A percentile compares a stretch with the other conserved stretches of the same genome.
These are phyloP conservation scores for Scomber scombrus DNA, from an alignment of 2,113 vertebrate genomes.

Conservation along the genomic window DNA sequence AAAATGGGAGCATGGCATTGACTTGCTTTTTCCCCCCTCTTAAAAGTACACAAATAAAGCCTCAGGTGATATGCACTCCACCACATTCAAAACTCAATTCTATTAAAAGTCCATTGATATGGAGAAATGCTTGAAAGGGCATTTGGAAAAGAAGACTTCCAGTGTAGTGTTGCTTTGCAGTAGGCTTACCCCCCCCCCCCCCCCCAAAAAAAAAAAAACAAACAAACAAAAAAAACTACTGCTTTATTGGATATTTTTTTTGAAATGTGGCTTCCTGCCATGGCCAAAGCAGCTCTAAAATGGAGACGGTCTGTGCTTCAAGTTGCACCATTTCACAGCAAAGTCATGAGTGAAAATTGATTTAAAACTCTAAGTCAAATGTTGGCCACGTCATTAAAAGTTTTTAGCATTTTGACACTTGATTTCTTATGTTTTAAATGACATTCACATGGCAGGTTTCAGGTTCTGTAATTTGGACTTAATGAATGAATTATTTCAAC, in stretches of 20 bases:
- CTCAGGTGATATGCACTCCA: constrained; percentile 53
- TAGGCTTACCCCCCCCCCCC: too few relatives aligned
- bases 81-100: constrained; percentile 29
- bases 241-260: background rate
- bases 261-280: background rate
- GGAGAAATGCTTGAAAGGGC: constrained; percentile 50
- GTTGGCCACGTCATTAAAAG: background rate
- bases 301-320: background rate
- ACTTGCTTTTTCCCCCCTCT: constrained; percentile 13
- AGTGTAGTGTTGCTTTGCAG: constrained; percentile 22
- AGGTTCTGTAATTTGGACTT: background rate
- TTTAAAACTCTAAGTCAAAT: background rate
- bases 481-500: background rate
- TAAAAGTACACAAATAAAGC: constrained; percentile 51
- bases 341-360: background rate
- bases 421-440: background rate
- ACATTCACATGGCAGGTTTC: background rate
- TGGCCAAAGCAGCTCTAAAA: background rate
- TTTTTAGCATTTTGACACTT: background rate
- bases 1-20: constrained; percentile 16
- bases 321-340: background rate
- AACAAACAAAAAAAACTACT: background rate
- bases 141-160: constrained; percentile 34
- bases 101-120: constrained; percentile 53
- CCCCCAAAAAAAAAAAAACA: too few relatives aligned